Conservation (phyloP, 2,888 invertebrate genomes). For the Plutella xylostella region DNA sequence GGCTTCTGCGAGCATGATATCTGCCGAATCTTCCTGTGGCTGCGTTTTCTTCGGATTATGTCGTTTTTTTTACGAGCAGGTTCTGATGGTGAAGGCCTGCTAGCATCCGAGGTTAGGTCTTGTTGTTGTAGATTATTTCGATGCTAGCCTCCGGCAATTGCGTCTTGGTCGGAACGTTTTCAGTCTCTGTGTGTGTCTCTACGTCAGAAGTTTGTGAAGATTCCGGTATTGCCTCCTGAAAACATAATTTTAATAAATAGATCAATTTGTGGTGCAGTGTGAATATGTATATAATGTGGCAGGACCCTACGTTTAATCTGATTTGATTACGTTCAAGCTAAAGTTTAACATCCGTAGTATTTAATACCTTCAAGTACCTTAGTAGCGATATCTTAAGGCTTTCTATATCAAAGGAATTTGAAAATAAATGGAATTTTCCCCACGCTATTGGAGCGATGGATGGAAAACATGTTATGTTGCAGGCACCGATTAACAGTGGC, state of each 20-base stretch:
- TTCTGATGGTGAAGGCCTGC: too few species aligned
- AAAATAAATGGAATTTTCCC: conserved; percentile 29
- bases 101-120: conserved; percentile 13
- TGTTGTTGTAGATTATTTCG: conserved; percentile 12
- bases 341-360: too few species aligned
- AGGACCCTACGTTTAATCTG: conserved; percentile 5
- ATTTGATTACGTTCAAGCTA: too few species aligned
- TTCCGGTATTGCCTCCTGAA: conserved; percentile 8
- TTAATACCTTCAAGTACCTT: too few species aligned
- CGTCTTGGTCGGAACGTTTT: conserved; percentile 12
- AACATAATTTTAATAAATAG: conserved; percentile 7
- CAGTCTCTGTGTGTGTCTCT: conserved; percentile 10
- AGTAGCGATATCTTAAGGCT: conserved; percentile 14
- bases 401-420: conserved; percentile 20
- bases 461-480: conserved; percentile 27
- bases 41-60: not conserved
- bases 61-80: conserved; percentile 14
- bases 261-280: conserved; percentile 5
- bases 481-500: conserved; percentile 25
- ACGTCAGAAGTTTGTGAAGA: conserved; percentile 10
- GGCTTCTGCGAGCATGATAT: conserved; percentile 7
- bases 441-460: conserved; percentile 28
- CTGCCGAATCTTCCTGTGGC: conserved; percentile 3
- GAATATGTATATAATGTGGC: conserved; percentile 2
- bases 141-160: conserved; percentile 14